Evolutionary conservation across 1,140 invertebrate species (phyloP).

Genomic region (Macrostomum lignano): DNA sequence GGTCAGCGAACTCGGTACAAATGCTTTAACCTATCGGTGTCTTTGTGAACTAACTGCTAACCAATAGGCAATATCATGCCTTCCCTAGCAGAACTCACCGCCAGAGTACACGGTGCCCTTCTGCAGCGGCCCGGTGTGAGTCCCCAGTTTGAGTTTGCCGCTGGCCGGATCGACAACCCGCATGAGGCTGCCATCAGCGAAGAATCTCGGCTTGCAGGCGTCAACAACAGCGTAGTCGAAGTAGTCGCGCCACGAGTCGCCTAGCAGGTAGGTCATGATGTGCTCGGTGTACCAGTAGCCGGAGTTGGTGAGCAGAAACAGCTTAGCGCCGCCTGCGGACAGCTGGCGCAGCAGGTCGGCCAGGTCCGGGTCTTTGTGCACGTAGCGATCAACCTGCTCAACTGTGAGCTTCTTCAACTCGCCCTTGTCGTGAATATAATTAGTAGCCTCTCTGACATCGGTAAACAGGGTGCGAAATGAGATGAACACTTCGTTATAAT

Average conservation of each 20-base stretch:
- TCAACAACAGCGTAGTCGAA: conserved; percentile 93
- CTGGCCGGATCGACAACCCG: conserved; percentile 1
- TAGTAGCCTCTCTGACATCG: too few species aligned
- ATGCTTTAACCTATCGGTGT: too few species aligned
- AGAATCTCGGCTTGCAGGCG: conserved; percentile 78
- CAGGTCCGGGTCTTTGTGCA: conserved; percentile 41
- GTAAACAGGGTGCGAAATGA: too few species aligned
- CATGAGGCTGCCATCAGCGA: conserved; percentile 27
- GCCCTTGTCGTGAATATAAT: not conserved
- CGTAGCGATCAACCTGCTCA: conserved; percentile 2
- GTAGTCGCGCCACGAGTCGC: conserved; percentile 50
- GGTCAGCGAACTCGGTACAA: too few species aligned
- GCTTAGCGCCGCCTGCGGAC: conserved; percentile 57
- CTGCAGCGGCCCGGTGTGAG: conserved; percentile 3
- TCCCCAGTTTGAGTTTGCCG: conserved; percentile 1
- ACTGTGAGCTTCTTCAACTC: conserved; percentile 1
- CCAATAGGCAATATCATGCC: too few species aligned
- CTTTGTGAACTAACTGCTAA: too few species aligned
- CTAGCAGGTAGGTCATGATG: not conserved
- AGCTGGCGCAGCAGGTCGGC: conserved; percentile 56
- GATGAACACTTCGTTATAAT: too few species aligned
- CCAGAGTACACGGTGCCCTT: conserved; percentile 3
- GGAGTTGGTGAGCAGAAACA: conserved; percentile 83
- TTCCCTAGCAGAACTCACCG: too few species aligned
- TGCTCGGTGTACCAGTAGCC: conserved; percentile 77